phyloP scores from a whole-genome alignment of 2,113 vertebrate genomes.

The Callorhinus ursinus region DNA sequence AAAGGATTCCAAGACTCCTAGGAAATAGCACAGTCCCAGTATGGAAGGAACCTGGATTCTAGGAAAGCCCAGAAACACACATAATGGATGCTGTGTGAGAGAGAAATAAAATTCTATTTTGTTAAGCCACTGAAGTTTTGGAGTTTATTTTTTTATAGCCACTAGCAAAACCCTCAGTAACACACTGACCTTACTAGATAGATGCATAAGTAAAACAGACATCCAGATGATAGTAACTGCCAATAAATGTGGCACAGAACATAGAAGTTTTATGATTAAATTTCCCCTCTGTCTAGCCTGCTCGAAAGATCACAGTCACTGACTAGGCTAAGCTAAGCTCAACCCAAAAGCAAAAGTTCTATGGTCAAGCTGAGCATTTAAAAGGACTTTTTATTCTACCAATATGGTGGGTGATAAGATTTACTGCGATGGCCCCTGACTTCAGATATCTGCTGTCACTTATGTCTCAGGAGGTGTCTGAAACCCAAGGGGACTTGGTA shows the following conservation, averaged over 20 bases:
- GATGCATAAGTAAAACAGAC: background rate
- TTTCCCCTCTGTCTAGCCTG: background rate
- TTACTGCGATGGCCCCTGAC: background rate
- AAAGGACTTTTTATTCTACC: background rate
- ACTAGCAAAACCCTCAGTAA: background rate
- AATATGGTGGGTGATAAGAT: background rate
- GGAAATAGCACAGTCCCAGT: background rate
- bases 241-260: background rate
- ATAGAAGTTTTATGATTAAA: conserved; percentile 7
- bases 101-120: background rate
- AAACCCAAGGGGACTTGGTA: background rate
- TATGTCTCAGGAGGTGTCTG: background rate
- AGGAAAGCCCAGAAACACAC: background rate
- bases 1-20: background rate
- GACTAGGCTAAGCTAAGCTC: background rate
- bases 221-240: background rate
- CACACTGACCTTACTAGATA: background rate
- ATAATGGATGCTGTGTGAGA: background rate
- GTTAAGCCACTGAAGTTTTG: background rate
- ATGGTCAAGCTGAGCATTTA: background rate
- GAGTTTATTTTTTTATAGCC: background rate
- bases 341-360: background rate
- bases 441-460: conserved; percentile 11
- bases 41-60: background rate
- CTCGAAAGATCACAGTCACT: background rate